These are phyloP conservation scores for Lissonota sp. DNA, from an alignment of 2,888 invertebrate genomes.

Conservation along the genomic window DNA sequence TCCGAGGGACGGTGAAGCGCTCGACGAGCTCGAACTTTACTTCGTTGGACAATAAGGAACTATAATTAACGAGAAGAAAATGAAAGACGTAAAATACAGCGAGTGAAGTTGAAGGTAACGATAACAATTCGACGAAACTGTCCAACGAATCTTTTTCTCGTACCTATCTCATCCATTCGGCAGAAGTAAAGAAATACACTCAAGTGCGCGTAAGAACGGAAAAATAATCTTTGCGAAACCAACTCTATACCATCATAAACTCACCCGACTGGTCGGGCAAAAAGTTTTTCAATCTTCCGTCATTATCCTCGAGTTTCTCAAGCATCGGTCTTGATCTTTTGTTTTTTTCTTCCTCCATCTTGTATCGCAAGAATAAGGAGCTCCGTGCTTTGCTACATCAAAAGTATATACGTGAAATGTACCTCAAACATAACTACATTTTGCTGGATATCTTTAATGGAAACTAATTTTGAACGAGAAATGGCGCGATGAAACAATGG, in stretches of 20 bases:
- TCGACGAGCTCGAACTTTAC: constrained; percentile 38
- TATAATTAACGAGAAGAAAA: constrained; percentile 60
- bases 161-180: neutral
- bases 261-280: constrained; percentile 32
- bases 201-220: constrained; percentile 48
- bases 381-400: neutral
- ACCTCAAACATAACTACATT: constrained; percentile 23
- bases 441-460: neutral
- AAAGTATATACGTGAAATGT: constrained; percentile 6
- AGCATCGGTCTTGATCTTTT: neutral
- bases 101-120: constrained; percentile 9
- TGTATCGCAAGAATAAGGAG: constrained; percentile 12
- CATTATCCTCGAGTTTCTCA: constrained; percentile 74
- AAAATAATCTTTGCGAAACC: constrained; percentile 64
- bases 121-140: constrained; percentile 51
- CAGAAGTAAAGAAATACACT: constrained; percentile 29
- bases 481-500: neutral
- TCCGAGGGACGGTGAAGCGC: constrained; percentile 39
- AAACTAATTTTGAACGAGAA: constrained; percentile 26
- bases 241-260: constrained; percentile 17
- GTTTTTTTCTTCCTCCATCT: constrained; percentile 3
- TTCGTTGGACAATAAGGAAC: constrained; percentile 48
- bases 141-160: constrained; percentile 32
- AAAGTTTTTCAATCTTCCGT: constrained; percentile 81
- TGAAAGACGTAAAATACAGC: constrained; percentile 3